Evolutionary conservation across 2,888 invertebrate genomes (phyloP).

Genomic region (Epistrophe eligans): DNA sequence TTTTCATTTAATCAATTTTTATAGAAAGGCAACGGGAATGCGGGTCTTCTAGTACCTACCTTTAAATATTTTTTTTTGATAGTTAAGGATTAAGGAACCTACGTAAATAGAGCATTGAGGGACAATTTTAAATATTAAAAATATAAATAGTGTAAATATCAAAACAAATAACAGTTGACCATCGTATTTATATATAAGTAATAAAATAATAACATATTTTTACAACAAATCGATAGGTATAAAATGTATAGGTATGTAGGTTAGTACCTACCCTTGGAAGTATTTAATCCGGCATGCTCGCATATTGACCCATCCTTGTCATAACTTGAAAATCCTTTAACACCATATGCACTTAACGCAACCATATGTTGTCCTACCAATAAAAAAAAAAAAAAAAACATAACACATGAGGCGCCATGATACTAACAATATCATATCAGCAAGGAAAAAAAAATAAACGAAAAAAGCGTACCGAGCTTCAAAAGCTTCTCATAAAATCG

Average conservation of each 20-base stretch:
- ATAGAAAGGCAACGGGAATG: no score
- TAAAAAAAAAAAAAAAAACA: slow-evolving; percentile 33
- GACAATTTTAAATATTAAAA: no score
- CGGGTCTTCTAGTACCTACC: no score
- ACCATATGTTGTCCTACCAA: slow-evolving; percentile 71
- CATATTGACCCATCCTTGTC: slow-evolving; percentile 6
- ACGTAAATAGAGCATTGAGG: no score
- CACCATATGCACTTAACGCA: slow-evolving; percentile 67
- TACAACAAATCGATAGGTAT: slow-evolving; percentile 43
- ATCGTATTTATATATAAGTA: not conserved
- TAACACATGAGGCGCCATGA: slow-evolving; percentile 22
- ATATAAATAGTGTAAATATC: not conserved
- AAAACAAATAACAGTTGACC: not conserved
- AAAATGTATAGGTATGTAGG: slow-evolving; percentile 2
- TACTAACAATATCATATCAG: slow-evolving; percentile 21
- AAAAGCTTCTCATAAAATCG: slow-evolving; percentile 73
- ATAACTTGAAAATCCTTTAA: slow-evolving; percentile 39
- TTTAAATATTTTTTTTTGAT: no score
- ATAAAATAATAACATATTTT: not conserved
- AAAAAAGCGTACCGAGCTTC: slow-evolving; percentile 24
- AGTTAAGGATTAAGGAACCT: no score
- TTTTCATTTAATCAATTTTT: no score
- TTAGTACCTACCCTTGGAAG: slow-evolving; percentile 2
- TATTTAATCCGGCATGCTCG: not conserved
- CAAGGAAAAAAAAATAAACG: not conserved